A percentile compares a stretch with the other conserved stretches of the same genome.
Conservation (phyloP, 2,797 vertebrate species). For the Cercopithecus neglectus region DNA sequence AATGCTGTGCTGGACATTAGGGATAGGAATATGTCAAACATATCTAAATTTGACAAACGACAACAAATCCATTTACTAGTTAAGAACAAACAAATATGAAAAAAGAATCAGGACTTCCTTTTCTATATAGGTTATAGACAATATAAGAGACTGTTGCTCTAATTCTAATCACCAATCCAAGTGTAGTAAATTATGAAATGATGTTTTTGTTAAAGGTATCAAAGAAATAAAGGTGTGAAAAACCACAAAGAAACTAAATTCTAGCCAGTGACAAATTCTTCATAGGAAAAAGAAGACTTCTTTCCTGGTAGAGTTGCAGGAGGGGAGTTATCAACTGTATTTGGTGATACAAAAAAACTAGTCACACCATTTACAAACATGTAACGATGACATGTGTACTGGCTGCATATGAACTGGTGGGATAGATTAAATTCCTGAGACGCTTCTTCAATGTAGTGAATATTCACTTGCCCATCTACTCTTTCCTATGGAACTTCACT, state of each 20-base stretch:
- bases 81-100: background rate
- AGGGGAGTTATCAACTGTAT: background rate
- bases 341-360: background rate
- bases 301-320: background rate
- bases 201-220: background rate
- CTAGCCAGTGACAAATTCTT: background rate
- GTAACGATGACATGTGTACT: background rate
- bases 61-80: background rate
- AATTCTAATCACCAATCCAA: background rate
- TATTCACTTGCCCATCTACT: background rate
- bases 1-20: background rate
- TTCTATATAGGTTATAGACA: background rate
- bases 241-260: background rate
- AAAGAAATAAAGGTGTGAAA: background rate
- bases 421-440: background rate
- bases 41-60: background rate
- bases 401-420: background rate
- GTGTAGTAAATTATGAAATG: background rate
- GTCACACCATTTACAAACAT: background rate
- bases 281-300: background rate
- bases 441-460: background rate
- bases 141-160: background rate
- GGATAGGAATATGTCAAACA: background rate
- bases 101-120: background rate
- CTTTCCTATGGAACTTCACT: background rate